Evolutionary conservation across 2,113 vertebrate species (phyloP).

Genomic region (Notarius lentiginosus): DNA sequence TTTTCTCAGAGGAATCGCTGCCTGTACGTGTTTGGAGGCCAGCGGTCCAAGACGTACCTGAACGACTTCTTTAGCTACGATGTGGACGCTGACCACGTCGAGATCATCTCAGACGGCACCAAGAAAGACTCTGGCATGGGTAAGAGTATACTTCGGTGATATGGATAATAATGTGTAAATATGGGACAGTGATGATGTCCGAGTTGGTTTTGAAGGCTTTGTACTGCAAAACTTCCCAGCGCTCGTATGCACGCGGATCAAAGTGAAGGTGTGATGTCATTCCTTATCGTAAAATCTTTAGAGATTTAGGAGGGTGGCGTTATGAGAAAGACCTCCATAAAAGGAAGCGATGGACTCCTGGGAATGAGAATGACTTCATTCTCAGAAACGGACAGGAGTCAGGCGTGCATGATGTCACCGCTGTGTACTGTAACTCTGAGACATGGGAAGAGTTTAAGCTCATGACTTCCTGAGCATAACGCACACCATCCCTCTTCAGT

Average conservation of each 20-base stretch:
- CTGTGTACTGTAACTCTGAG: constrained; percentile 6
- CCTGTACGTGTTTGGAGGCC: constrained; percentile 95
- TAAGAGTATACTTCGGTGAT: constrained; percentile 62
- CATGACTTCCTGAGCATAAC: constrained; percentile 2
- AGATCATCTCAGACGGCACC: constrained; percentile 98
- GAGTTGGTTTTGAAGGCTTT: background rate
- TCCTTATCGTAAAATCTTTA: constrained; percentile 6
- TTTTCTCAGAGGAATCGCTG: constrained; percentile 89
- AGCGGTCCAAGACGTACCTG: constrained; percentile 97
- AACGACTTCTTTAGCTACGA: constrained; percentile 99
- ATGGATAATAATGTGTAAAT: background rate
- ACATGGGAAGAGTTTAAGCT: constrained; percentile 8
- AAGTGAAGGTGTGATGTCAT: constrained; percentile 11
- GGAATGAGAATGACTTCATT: constrained; percentile 45
- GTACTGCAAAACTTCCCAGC: background rate
- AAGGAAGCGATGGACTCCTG: constrained; percentile 28
- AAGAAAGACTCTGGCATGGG: constrained; percentile 99
- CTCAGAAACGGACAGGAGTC: constrained; percentile 37
- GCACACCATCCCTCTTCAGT: background rate
- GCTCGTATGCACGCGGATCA: background rate
- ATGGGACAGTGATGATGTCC: background rate
- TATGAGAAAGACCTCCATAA: constrained; percentile 13
- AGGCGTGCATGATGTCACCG: constrained; percentile 40
- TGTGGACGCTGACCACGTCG: constrained; percentile 94
- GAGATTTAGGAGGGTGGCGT: constrained; percentile 70